phyloP scores from a whole-genome alignment of 2,888 invertebrate genomes.

The Tridacna gigas region DNA sequence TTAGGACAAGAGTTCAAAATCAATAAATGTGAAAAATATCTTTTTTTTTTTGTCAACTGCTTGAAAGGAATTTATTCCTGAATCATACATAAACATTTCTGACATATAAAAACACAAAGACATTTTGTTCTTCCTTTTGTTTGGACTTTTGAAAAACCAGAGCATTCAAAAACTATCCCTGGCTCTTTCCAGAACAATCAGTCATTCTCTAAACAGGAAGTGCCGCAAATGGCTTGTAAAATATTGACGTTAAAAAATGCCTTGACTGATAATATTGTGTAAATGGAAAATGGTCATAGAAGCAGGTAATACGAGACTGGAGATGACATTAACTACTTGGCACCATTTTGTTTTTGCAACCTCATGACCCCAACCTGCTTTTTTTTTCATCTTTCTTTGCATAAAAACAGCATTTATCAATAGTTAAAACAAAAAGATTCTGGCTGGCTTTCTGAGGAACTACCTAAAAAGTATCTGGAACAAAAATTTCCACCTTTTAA shows the following conservation, averaged over 20 bases:
- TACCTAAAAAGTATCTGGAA: no score
- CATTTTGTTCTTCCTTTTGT: not conserved
- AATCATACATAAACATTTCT: constrained; percentile 15
- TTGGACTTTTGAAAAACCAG: constrained; percentile 9
- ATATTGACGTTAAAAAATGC: constrained; percentile 53
- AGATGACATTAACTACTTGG: constrained; percentile 16
- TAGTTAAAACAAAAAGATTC: no score
- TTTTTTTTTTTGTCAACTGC: not conserved
- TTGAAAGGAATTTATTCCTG: not conserved
- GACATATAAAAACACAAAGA: constrained; percentile 7
- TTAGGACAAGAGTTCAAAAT: not conserved
- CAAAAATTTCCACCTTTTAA: no score
- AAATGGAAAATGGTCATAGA: constrained; percentile 33
- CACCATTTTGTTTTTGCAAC: not conserved
- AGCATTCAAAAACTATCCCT: constrained; percentile 2
- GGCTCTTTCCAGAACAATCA: constrained; percentile 12
- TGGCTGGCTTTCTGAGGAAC: no score
- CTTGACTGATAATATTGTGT: constrained; percentile 33
- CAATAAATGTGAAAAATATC: constrained; percentile 5
- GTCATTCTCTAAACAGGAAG: constrained; percentile 42
- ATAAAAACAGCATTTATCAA: no score
- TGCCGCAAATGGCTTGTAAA: constrained; percentile 55
- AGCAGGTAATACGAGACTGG: constrained; percentile 33
- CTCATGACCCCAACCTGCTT: not conserved
- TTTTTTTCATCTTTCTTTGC: not conserved